A percentile compares a stretch with the other conserved stretches of the same genome.
phyloP scores from a whole-genome alignment of 2,113 vertebrate genomes.

The Pterocles burchelli region DNA sequence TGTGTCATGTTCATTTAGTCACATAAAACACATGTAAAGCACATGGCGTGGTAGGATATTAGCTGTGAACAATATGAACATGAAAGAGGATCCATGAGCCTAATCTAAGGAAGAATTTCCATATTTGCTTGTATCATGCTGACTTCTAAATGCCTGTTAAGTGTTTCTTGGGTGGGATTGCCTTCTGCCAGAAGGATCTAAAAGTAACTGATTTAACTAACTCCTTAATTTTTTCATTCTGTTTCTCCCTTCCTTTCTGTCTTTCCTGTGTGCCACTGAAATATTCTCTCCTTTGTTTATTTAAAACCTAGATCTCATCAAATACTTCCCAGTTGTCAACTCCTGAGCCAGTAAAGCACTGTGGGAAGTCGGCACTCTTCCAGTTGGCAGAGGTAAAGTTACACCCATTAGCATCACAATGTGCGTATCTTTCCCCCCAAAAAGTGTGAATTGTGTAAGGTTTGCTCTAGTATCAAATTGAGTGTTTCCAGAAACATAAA shows the following conservation, averaged over 20 bases:
- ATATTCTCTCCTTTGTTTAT: conserved; percentile 49
- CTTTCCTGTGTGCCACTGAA: background rate
- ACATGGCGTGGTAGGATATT: background rate
- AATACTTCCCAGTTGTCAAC: conserved; percentile 78
- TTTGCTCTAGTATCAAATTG: background rate
- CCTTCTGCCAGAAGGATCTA: background rate
- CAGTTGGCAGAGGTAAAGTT: conserved; percentile 84
- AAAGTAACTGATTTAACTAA: background rate
- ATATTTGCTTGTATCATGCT: background rate
- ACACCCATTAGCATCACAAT: background rate
- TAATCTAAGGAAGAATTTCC: background rate
- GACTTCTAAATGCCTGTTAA: background rate
- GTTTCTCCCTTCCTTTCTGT: background rate
- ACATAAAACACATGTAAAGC: background rate
- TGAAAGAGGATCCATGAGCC: background rate
- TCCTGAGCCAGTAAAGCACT: conserved; percentile 81
- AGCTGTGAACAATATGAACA: background rate
- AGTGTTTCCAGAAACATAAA: background rate
- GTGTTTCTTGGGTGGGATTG: background rate
- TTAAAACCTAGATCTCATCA: conserved; percentile 79
- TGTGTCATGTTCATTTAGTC: background rate
- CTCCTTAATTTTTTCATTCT: background rate
- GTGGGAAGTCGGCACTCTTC: conserved; percentile 84
- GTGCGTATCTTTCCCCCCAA: background rate
- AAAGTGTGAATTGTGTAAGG: background rate